phyloP scores from a whole-genome alignment of 2,113 vertebrate species.

The Gorsachius goisagi region DNA sequence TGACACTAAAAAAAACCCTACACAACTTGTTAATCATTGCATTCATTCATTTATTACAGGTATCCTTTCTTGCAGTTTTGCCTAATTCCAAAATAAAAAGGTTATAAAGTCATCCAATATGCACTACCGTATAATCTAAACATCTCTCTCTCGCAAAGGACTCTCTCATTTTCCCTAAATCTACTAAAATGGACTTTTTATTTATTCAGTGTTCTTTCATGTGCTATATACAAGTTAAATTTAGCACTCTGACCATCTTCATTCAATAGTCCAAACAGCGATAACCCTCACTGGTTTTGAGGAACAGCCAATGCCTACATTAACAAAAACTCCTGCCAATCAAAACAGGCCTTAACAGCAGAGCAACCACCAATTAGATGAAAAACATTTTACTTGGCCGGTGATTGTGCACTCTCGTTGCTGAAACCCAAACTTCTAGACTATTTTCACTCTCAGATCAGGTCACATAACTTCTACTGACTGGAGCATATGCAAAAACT shows the following conservation, averaged over 20 bases:
- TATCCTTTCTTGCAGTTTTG: neutral
- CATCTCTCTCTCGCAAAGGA: neutral
- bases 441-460: neutral
- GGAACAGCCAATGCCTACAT: neutral
- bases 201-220: neutral
- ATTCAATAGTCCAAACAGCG: neutral
- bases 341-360: neutral
- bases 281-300: neutral
- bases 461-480: neutral
- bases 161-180: neutral
- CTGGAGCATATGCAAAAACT: neutral
- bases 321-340: neutral
- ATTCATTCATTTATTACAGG: neutral
- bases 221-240: neutral
- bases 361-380: neutral
- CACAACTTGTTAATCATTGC: neutral
- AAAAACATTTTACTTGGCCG: neutral
- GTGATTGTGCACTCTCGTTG: neutral
- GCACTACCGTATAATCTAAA: neutral
- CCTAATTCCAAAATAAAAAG: neutral
- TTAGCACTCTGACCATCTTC: neutral
- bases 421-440: neutral
- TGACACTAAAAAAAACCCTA: neutral
- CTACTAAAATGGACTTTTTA: neutral
- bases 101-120: neutral